Evolutionary conservation across 2,888 invertebrate genomes (phyloP), one percentile per base, ranked within the genome.

Genomic region (Pristionchus fissidentatus): DNA sequence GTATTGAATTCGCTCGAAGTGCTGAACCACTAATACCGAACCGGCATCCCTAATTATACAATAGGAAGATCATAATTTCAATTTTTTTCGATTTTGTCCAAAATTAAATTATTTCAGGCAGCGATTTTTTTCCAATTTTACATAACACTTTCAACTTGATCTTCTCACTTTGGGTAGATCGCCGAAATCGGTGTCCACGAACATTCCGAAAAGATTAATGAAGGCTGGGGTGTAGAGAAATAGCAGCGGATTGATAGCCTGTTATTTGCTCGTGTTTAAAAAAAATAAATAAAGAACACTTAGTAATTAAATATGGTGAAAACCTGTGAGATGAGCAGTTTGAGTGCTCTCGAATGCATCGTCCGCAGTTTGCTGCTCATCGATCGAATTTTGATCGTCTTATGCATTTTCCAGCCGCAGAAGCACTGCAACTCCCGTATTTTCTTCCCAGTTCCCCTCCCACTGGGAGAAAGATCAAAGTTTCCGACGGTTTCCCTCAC

Each of bases 251-350:
- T 70, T 70, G 7, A 70, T 38, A 4, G 70, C 70, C 70, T 70
- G 41, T 19, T 5, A 66, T 22, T 2, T 2, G 38, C 1, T 15
- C 19, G 0, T 38, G 3, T 22, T 7, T 19, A 57, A 5, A 57
- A 29, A 57, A 29, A 32, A 1, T 13, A 22, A 32, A 19, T 0
- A 60, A 60, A 7, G 5, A 32, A 15, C 22, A 7, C 4, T 13
- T 55, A 15, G 55, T 4, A 13, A 55, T 55, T n/a, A 22, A 55
- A 15, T 38, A 3, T 43, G n/a, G n/a, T 15, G 8, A n/a, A 22
- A 4, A 66, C 70, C 26, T 70, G 70, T 1, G 70, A 38, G 43
- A 70, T 70, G 41, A 70, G 38, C 70, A 70, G 38, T 35, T 70
- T 70, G 26, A 70, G 41, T 19, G 70, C 70, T 70, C 41, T 70